A percentile compares a stretch with the other conserved stretches of the same genome.
These are phyloP conservation scores for Eolophus roseicapilla DNA, from an alignment of 2,113 vertebrate genomes.

Conservation along the genomic window DNA sequence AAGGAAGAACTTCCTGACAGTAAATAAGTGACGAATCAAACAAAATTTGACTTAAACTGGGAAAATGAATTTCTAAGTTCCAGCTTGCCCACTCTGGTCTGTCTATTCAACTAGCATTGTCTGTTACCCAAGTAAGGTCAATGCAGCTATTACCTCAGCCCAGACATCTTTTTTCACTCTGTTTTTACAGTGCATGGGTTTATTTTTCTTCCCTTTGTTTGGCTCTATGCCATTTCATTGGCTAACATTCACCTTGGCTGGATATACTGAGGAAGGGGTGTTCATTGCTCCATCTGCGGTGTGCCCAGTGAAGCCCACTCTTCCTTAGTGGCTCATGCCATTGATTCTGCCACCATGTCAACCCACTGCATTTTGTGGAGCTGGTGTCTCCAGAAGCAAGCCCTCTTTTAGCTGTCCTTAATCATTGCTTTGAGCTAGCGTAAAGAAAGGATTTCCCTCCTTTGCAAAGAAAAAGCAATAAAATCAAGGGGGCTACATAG, in stretches of 20 bases:
- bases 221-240: fast-evolving
- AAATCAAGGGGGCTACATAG: neutral
- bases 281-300: neutral
- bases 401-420: neutral
- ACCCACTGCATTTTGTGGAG: neutral
- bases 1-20: neutral
- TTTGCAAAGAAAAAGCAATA: neutral
- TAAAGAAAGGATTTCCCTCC: neutral
- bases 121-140: neutral
- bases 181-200: neutral
- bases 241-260: neutral
- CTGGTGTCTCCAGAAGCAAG: neutral
- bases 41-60: neutral
- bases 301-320: neutral
- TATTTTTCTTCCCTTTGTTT: conserved; percentile 9
- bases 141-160: neutral
- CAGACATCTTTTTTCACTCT: neutral
- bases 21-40: neutral
- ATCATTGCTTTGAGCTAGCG: neutral
- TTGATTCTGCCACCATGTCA: fast-evolving
- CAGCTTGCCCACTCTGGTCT: neutral
- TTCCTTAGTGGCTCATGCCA: neutral
- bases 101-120: neutral
- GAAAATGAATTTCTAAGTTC: neutral
- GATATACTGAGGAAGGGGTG: neutral